Percentiles rank a stretch among this genome's conserved stretches.
Conservation (phyloP, 2,888 invertebrate species). For the Bellardia pandia region DNA sequence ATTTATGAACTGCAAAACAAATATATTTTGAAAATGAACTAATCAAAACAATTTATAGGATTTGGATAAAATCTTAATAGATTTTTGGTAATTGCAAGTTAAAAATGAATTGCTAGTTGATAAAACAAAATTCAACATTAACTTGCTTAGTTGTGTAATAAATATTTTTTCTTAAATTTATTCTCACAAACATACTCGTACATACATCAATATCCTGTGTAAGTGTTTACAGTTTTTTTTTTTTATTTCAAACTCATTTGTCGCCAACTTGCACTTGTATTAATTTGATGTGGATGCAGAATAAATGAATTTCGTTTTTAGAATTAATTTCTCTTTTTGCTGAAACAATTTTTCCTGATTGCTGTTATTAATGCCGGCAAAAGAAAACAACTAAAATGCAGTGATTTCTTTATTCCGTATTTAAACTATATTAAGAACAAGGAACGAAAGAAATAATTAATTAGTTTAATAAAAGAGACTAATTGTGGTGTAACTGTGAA, state of each 20-base stretch:
- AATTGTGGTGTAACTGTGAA: constrained; percentile 70
- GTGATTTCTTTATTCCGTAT: not conserved
- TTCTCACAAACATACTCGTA: too few relatives aligned
- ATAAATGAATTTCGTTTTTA: constrained; percentile 25
- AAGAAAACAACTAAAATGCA: not conserved
- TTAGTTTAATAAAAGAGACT: constrained; percentile 69
- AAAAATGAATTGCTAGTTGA: not conserved
- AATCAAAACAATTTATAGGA: not conserved
- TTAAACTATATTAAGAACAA: not conserved
- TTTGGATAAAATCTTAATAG: not conserved
- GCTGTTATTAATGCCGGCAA: not conserved
- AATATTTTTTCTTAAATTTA: too few relatives aligned
- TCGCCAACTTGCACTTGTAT: constrained; percentile 2
- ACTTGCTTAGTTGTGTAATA: too few relatives aligned
- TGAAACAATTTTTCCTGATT: constrained; percentile 11
- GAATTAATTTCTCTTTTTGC: constrained; percentile 22
- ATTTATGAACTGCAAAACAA: constrained; percentile 7
- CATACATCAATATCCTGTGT: too few relatives aligned
- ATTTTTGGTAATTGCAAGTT: not conserved
- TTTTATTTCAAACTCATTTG: not conserved
- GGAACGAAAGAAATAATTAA: constrained; percentile 48
- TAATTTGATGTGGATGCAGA: constrained; percentile 16
- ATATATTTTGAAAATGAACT: not conserved
- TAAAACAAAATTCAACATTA: too few relatives aligned
- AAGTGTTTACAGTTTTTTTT: not conserved